A percentile compares a stretch with the other conserved stretches of the same genome.
Conservation (phyloP, 2,113 vertebrate genomes). For the Hyla sarda region DNA sequence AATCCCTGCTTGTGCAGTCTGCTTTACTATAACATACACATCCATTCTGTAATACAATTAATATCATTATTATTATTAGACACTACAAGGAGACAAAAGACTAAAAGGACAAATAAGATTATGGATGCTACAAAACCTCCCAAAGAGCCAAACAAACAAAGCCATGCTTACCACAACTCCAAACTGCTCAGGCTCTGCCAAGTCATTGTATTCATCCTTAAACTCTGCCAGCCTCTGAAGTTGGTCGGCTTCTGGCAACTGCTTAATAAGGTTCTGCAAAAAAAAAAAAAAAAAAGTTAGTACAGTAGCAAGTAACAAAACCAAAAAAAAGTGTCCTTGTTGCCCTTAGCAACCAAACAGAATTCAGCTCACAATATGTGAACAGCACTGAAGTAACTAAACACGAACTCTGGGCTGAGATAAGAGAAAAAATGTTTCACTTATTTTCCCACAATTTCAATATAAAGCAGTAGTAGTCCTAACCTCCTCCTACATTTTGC, state of each 20-base stretch:
- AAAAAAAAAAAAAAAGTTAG: neutral
- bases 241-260: constrained; percentile 78
- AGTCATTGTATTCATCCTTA: constrained; percentile 85
- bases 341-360: neutral
- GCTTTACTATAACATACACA: neutral
- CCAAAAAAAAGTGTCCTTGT: no score
- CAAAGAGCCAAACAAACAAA: neutral
- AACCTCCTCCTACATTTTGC: no score
- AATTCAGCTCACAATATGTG: neutral
- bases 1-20: neutral
- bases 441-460: no score
- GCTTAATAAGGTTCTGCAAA: constrained; percentile 83
- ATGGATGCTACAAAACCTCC: neutral
- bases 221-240: constrained; percentile 76
- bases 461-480: no score
- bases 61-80: neutral
- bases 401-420: no score
- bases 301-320: neutral
- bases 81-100: neutral
- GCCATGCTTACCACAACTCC: constrained; percentile 81
- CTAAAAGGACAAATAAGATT: neutral
- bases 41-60: neutral
- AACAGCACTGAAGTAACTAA: no score
- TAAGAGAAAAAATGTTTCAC: no score
- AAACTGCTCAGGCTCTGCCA: constrained; percentile 86